Evolutionary conservation across 2,797 vertebrate species (phyloP).

Genomic region (Dicrostonyx torquatus): DNA sequence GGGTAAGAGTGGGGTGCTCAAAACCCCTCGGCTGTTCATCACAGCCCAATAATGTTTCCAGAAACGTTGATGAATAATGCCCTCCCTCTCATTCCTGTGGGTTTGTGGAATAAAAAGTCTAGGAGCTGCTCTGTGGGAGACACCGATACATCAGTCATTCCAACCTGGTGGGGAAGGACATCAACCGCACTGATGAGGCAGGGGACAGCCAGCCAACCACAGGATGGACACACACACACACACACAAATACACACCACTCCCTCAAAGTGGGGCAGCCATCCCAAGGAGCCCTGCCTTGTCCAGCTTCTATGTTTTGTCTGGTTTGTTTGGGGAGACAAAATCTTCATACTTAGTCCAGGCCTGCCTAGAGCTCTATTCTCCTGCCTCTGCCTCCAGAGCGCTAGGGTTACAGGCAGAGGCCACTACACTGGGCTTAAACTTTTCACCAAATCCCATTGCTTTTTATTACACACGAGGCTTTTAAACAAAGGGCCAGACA

Average conservation of each 20-base stretch:
- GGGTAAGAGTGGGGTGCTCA: rapidly evolving
- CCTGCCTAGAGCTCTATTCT: neutral
- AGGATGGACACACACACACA: rapidly evolving
- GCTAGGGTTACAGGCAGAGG: neutral
- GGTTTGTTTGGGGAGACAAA: neutral
- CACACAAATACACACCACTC: rapidly evolving
- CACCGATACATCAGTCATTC: rapidly evolving
- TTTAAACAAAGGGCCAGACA: neutral
- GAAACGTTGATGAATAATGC: rapidly evolving
- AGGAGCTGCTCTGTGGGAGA: rapidly evolving
- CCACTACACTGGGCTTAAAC: neutral
- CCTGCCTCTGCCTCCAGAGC: neutral
- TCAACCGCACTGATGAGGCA: rapidly evolving
- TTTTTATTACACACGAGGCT: neutral
- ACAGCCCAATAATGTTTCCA: neutral
- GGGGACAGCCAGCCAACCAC: neutral
- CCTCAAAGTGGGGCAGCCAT: rapidly evolving
- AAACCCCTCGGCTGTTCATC: neutral
- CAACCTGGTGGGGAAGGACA: neutral
- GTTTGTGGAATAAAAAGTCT: neutral
- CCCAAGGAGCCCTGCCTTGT: rapidly evolving
- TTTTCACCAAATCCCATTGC: rapidly evolving
- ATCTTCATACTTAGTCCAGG: neutral
- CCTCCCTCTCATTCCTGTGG: rapidly evolving
- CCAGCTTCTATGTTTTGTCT: rapidly evolving